Evolutionary conservation across 2,888 invertebrate genomes (phyloP).

Genomic region (Tenthredo distinguenda): DNA sequence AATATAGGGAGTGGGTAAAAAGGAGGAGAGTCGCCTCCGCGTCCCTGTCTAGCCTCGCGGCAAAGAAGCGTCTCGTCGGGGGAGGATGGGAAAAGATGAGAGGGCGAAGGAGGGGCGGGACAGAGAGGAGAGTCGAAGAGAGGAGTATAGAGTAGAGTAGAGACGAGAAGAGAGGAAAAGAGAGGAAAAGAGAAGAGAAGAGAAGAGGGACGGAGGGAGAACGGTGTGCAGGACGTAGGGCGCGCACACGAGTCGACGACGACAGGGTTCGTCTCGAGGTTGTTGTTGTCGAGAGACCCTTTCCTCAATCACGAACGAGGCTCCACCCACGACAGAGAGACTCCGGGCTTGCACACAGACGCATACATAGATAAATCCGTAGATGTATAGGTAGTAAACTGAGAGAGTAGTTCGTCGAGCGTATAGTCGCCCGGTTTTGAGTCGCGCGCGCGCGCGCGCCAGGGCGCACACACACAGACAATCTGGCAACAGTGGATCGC

Average conservation of each 20-base stretch:
- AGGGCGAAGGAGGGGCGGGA: slow-evolving; percentile 45
- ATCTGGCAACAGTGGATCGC: slow-evolving; percentile 76
- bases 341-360: slow-evolving; percentile 21
- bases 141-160: neutral
- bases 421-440: slow-evolving; percentile 52
- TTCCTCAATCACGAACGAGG: slow-evolving; percentile 65
- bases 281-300: slow-evolving; percentile 60
- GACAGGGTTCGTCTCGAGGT: slow-evolving; percentile 52
- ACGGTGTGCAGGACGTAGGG: slow-evolving; percentile 50
- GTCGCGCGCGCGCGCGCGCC: slow-evolving; percentile 56
- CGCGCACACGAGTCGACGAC: slow-evolving; percentile 57
- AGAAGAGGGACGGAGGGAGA: slow-evolving; percentile 11
- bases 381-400: neutral
- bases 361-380: neutral
- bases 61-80: slow-evolving; percentile 47
- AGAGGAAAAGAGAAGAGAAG: neutral
- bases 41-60: slow-evolving; percentile 46
- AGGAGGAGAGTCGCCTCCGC: neutral
- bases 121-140: slow-evolving; percentile 14
- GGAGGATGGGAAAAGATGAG: slow-evolving; percentile 37
- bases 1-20: neutral
- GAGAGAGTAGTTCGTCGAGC: slow-evolving; percentile 7
- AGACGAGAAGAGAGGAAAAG: neutral
- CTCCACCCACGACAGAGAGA: slow-evolving; percentile 68
- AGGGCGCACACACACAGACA: slow-evolving; percentile 58